Evolutionary conservation across 2,888 invertebrate genomes (phyloP).

Genomic region (Tribolium freemani): DNA sequence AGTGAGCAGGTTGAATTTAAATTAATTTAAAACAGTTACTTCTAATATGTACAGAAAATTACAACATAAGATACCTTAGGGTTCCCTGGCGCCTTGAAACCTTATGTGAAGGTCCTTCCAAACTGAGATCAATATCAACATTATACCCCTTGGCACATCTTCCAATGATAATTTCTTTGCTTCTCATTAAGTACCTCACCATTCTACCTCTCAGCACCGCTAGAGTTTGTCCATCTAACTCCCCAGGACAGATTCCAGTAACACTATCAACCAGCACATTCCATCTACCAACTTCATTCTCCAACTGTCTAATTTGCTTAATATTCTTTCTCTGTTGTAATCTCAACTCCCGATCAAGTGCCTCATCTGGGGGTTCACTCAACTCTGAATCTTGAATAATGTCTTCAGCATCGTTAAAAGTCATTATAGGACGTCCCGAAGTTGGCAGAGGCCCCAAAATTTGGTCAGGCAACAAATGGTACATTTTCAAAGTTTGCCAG

Average conservation of each 20-base stretch:
- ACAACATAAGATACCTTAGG: constrained; percentile 71
- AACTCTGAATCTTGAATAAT: constrained; percentile 87
- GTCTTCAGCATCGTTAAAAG: constrained; percentile 95
- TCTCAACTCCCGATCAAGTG: constrained; percentile 83
- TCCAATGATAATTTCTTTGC: constrained; percentile 95
- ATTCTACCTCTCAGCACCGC: constrained; percentile 92
- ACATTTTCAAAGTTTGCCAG: constrained; percentile 94
- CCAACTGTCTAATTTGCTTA: constrained; percentile 85
- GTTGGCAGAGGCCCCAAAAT: constrained; percentile 70
- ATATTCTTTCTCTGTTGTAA: constrained; percentile 74
- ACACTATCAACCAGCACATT: constrained; percentile 94
- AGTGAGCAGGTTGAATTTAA: no score
- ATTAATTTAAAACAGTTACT: no score
- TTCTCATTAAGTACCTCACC: constrained; percentile 95
- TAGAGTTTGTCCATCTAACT: constrained; percentile 93
- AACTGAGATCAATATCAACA: constrained; percentile 93
- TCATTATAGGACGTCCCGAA: constrained; percentile 70
- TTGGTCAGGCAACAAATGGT: constrained; percentile 92
- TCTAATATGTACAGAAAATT: background rate
- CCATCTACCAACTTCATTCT: constrained; percentile 90
- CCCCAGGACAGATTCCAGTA: constrained; percentile 85
- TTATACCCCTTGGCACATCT: constrained; percentile 88
- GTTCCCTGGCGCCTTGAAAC: constrained; percentile 94
- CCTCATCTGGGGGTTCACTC: constrained; percentile 85
- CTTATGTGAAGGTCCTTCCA: constrained; percentile 96